Base-by-base conservation (phyloP, 1,140 invertebrate genomes). In the Episyrphus balteatus region DNA sequence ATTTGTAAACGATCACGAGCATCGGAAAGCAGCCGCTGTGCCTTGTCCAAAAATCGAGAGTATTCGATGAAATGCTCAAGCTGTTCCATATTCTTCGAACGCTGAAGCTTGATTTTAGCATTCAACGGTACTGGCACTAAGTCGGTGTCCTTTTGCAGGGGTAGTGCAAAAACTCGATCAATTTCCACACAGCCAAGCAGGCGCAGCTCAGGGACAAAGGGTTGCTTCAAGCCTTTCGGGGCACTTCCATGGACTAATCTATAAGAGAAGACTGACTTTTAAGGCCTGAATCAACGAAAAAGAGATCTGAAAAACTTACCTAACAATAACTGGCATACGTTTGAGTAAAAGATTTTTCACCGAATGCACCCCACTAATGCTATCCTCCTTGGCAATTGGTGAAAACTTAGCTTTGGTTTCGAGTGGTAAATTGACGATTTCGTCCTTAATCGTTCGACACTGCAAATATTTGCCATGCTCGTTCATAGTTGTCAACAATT, bases 381-480 rank as follows among this genome's bases (percentile, higher is more conserved):
- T 92, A 55, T 91, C 88, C 66, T 90, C 87, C 59, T 86, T 81
- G 30, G 91, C 91, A 18, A 95, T 74, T 1, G 86, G 85, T 55
- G 88, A 93, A 70, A 95, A 95, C 57, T 87, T 83, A 8, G 87
- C 90, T 59, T 86, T 80, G 63, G 89, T 84, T 53, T 94, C 90
- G 61, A 90, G 75, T 40, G 81, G 81, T 44, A 95, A 70, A 55
- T 88, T 79, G 3, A 95, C 75, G 56, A 78, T 85, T 58, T 92
- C 87, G 18, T 88, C 88, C 59, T 83, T 85, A 11, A 79, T 76
- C 64, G 93, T 90, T 1, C 83, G 76, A 71, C 92, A 95, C 47
- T 88, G 83, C 19, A 95, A 74, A 69, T 88, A 90, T 58, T 86
- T 80, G 51, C 76, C 81, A 56, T 82, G 76, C 41, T 67, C 75